A percentile compares a stretch with the other conserved stretches of the same genome.
phyloP scores from a whole-genome alignment of 2,113 vertebrate genomes.

The Hippocampus abdominalis region DNA sequence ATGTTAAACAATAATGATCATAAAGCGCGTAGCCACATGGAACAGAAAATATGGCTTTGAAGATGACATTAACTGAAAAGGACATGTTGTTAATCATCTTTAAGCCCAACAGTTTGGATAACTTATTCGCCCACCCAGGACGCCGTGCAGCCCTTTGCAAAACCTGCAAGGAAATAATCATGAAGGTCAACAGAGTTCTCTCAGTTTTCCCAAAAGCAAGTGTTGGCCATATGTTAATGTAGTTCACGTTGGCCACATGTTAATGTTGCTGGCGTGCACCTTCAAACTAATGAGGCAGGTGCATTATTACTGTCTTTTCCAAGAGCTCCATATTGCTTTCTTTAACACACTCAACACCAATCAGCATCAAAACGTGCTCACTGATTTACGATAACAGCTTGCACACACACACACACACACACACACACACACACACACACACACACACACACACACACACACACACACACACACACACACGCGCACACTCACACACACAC shows the following conservation, averaged over 20 bases:
- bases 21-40: conserved; percentile 10
- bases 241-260: conserved; percentile 26
- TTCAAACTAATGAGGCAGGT: conserved; percentile 40
- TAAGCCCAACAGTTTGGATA: conserved; percentile 34
- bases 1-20: conserved; percentile 23
- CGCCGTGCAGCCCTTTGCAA: conserved; percentile 32
- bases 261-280: conserved; percentile 26
- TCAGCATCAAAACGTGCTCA: conserved; percentile 40
- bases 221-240: conserved; percentile 38
- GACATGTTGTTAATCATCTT: conserved; percentile 55
- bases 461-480: conserved; percentile 19
- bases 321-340: conserved; percentile 57
- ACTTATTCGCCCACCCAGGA: conserved; percentile 40
- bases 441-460: conserved; percentile 6
- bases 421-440: conserved; percentile 7
- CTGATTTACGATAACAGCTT: conserved; percentile 58
- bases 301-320: conserved; percentile 33
- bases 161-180: conserved; percentile 48
- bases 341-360: conserved; percentile 54
- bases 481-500: neutral
- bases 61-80: conserved; percentile 43
- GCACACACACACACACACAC: conserved; percentile 19
- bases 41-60: conserved; percentile 16
- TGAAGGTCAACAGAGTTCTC: conserved; percentile 51
- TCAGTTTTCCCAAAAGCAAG: conserved; percentile 39